These are phyloP conservation scores for Amphipyra tragopoginis DNA, from an alignment of 2,888 invertebrate genomes.

Conservation along the genomic window DNA sequence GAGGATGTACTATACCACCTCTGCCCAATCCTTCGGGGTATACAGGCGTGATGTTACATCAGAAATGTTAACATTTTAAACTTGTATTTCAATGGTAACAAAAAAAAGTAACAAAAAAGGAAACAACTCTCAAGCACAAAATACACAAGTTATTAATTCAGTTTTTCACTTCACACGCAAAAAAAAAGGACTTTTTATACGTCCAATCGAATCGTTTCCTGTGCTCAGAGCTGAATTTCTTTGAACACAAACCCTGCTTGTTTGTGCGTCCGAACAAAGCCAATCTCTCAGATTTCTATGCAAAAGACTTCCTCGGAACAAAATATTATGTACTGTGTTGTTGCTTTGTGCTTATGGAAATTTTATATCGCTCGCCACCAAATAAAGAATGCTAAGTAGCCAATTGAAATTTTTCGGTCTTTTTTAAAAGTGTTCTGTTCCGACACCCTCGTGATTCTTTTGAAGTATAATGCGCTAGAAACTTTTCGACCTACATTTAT, in stretches of 20 bases:
- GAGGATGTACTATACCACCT: too few species aligned
- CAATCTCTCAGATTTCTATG: constrained; percentile 82
- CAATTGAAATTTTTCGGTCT: constrained; percentile 66
- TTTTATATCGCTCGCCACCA: constrained; percentile 69
- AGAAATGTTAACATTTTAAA: neutral
- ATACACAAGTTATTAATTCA: constrained; percentile 42
- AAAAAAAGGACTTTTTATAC: constrained; percentile 55
- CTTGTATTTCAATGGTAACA: constrained; percentile 2
- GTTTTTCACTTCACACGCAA: constrained; percentile 35
- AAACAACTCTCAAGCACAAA: constrained; percentile 20
- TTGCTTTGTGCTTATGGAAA: constrained; percentile 80
- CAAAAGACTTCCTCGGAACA: constrained; percentile 77
- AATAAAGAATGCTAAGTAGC: constrained; percentile 67
- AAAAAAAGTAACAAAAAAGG: constrained; percentile 12
- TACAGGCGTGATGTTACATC: too few species aligned
- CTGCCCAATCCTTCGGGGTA: too few species aligned
- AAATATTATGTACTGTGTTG: constrained; percentile 78
- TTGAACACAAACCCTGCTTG: constrained; percentile 77
- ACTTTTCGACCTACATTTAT: constrained; percentile 43
- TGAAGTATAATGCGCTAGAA: constrained; percentile 33
- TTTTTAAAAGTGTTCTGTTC: constrained; percentile 58
- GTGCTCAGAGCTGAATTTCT: constrained; percentile 69
- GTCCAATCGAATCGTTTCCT: constrained; percentile 68
- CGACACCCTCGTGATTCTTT: constrained; percentile 42
- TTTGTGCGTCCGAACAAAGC: constrained; percentile 82